Base-by-base conservation (phyloP, 2,797 vertebrate species). In the Macropodus opercularis region DNA sequence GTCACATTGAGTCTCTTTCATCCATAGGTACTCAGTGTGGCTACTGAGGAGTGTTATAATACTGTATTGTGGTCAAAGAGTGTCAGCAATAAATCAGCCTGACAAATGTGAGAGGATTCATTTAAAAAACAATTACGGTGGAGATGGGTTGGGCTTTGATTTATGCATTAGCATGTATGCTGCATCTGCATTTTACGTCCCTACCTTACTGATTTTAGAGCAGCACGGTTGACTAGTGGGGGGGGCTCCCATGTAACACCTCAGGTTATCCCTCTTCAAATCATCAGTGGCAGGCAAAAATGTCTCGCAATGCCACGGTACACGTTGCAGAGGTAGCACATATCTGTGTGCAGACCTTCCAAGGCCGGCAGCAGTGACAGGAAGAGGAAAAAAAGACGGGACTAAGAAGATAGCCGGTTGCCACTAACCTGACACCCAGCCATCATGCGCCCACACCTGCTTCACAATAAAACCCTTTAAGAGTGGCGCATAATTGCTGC, bases 1-100 rank as follows among this genome's bases (percentile, higher is more conserved):
- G 50, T 62, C 54, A 55, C 59, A 64, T 68, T 42, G 21, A 15
- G 14, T 52, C 2, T 19, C 18, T 56, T 63, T 58, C 13, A 65
- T 71, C 46, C 46, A 14, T 70, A 50, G 44, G 52, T 60, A 39
- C 72, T 72, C 63, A 76, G 50, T 27, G 15, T 60, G 19, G 46
- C 22, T 49, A 38, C 31, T 38, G 22, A 48, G 6, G 48, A 58
- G 11, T 55, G 31, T 55, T 40, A 22, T 56, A 19, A 62, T 58
- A 29, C 63, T 69, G 23, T 15, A 8, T 21, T 57, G 13, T 18
- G 6, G 17, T 43, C 66, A 24, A 47, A 47, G 41, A 47, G 18
- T 50, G 43, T 42, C 13, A 6, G 47, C 32, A 65, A 31, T 54
- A 55, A 61, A 71, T 63, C 47, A 55, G 3, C 39, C n/a, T 57